phyloP scores from a whole-genome alignment of 2,797 vertebrate species.

The Dermochelys coriacea region DNA sequence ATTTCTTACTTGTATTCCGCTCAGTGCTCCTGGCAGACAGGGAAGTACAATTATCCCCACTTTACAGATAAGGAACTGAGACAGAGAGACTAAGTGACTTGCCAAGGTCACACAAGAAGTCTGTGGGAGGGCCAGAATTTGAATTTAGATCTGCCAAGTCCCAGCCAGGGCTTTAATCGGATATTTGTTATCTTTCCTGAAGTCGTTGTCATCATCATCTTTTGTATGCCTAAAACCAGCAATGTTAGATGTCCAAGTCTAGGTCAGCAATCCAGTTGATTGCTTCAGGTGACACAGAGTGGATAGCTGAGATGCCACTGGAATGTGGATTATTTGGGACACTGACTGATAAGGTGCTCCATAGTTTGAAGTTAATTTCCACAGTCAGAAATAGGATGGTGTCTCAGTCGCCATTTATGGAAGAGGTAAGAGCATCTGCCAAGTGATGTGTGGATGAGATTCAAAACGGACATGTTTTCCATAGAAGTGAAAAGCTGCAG shows the following conservation, averaged over 20 bases:
- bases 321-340: not conserved
- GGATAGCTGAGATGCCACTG: not conserved
- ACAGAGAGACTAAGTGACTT: not conserved
- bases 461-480: not conserved
- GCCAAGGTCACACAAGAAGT: not conserved
- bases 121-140: not conserved
- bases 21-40: not conserved
- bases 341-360: not conserved
- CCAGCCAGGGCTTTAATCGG: not conserved
- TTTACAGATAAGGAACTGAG: not conserved
- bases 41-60: not conserved
- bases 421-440: not conserved
- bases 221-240: not conserved
- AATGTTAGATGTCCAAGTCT: not conserved
- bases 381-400: not conserved
- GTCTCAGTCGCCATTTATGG: not conserved
- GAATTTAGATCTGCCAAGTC: not conserved
- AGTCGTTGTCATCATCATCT: not conserved
- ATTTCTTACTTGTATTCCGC: not conserved
- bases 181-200: not conserved
- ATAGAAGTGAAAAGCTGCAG: not conserved
- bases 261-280: not conserved
- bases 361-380: not conserved
- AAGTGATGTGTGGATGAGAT: not conserved
- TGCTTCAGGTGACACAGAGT: not conserved